These are phyloP conservation scores for Copsychus sechellarum DNA, from an alignment of 2,113 vertebrate genomes.

Conservation along the genomic window DNA sequence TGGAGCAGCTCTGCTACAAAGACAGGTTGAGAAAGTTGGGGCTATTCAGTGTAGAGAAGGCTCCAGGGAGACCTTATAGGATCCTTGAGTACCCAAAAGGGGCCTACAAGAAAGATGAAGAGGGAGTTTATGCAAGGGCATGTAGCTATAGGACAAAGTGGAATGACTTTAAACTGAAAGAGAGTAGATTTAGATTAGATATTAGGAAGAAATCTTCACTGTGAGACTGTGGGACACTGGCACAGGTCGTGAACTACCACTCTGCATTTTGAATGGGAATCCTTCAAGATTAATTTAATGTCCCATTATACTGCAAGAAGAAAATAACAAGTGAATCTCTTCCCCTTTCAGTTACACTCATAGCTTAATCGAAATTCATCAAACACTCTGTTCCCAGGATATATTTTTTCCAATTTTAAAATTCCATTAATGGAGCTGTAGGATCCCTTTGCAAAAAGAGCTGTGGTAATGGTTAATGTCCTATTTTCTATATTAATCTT, in stretches of 20 bases:
- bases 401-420: not conserved
- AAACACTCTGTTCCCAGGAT: not conserved
- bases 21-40: not conserved
- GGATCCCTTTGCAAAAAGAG: not conserved
- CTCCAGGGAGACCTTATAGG: not conserved
- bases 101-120: not conserved
- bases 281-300: not conserved
- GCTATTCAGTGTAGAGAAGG: not conserved
- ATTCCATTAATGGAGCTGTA: not conserved
- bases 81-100: not conserved
- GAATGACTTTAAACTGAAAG: not conserved
- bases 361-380: not conserved
- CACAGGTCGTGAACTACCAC: not conserved
- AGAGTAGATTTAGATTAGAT: not conserved
- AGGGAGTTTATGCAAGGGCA: not conserved
- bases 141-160: not conserved
- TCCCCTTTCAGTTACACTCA: not conserved
- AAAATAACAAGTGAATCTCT: not conserved
- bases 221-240: not conserved
- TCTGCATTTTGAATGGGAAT: not conserved
- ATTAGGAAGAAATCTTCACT: not conserved
- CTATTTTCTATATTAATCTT: rapidly evolving
- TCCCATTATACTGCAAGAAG: not conserved
- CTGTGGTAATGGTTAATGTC: not conserved
- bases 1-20: not conserved